phyloP scores from a whole-genome alignment of 2,888 invertebrate species.

The Elmis aenea region DNA sequence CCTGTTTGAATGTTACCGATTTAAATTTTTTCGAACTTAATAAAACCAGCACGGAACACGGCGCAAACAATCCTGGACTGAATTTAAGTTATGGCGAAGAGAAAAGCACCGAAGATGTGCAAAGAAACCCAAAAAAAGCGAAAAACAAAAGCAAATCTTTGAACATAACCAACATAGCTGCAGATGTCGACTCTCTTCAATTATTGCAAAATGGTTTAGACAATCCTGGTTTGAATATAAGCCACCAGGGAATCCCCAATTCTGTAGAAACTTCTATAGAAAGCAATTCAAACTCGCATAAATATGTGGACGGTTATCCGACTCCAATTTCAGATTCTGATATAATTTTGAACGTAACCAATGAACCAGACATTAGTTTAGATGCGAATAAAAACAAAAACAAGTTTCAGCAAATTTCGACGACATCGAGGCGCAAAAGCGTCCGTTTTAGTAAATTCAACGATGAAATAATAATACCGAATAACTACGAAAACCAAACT shows the following conservation, averaged over 20 bases:
- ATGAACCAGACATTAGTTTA: slow-evolving; percentile 14
- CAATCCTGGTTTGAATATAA: slow-evolving; percentile 19
- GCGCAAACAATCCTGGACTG: slow-evolving; percentile 9
- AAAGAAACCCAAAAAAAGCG: slow-evolving; percentile 1
- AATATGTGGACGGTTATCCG: too few species aligned
- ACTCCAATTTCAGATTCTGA: slow-evolving; percentile 10
- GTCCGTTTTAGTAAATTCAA: slow-evolving; percentile 36
- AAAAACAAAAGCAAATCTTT: slow-evolving; percentile 11
- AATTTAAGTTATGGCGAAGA: neutral
- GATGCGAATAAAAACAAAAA: neutral
- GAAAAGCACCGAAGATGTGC: slow-evolving; percentile 3
- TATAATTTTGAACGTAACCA: slow-evolving; percentile 20
- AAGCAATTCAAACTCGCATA: too few species aligned
- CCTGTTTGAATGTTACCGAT: slow-evolving; percentile 12
- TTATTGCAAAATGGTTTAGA: slow-evolving; percentile 10
- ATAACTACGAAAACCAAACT: too few species aligned
- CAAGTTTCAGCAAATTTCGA: neutral
- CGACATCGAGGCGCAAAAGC: slow-evolving; percentile 17
- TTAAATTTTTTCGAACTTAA: too few species aligned
- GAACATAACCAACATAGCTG: slow-evolving; percentile 26
- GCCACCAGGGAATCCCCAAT: slow-evolving; percentile 5
- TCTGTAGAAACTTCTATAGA: slow-evolving; percentile 1
- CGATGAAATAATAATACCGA: slow-evolving; percentile 35
- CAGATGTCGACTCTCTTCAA: slow-evolving; percentile 13
- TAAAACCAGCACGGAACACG: slow-evolving; percentile 16